Evolutionary conservation across 2,797 vertebrate genomes (phyloP).

Genomic region (Melanitta fusca): DNA sequence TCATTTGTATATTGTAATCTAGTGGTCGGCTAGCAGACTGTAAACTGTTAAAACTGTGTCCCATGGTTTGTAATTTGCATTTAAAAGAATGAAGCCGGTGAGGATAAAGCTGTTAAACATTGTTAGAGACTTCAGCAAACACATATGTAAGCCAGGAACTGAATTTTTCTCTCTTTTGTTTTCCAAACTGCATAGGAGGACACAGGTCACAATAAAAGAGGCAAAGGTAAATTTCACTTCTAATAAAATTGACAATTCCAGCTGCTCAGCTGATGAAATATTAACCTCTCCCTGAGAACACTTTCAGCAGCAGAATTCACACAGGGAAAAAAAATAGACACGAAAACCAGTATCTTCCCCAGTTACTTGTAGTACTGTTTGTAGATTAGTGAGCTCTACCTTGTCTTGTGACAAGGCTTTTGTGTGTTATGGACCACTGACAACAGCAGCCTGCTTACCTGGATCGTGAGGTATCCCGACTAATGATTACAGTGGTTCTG

Average conservation of each 20-base stretch:
- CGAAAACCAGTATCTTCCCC: not conserved
- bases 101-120: constrained; percentile 5
- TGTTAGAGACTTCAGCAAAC: not conserved
- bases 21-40: not conserved
- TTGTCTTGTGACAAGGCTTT: not conserved
- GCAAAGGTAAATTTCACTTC: not conserved
- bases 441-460: not conserved
- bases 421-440: not conserved
- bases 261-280: not conserved
- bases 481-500: constrained; percentile 1
- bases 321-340: not conserved
- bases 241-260: not conserved
- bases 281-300: not conserved
- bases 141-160: not conserved
- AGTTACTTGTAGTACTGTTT: not conserved
- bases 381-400: not conserved
- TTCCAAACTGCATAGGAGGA: not conserved
- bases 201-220: not conserved
- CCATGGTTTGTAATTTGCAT: not conserved
- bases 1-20: not conserved
- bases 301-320: not conserved
- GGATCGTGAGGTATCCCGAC: not conserved
- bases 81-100: not conserved
- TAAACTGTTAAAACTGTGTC: not conserved
- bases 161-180: not conserved